phyloP scores from a whole-genome alignment of 2,113 vertebrate genomes.

The Hyperopisus bebe region DNA sequence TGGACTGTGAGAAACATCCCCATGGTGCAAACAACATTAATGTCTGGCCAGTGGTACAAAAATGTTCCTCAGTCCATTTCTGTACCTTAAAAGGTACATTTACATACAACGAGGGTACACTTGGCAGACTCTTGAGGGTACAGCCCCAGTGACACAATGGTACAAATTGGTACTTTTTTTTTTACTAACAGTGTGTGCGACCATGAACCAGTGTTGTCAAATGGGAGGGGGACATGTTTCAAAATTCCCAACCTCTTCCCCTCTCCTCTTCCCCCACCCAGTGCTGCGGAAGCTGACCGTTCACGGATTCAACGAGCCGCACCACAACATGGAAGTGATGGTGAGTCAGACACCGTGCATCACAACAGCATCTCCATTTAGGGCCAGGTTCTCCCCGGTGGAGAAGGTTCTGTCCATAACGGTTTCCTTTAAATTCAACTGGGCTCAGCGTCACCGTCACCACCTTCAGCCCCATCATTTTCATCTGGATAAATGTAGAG shows the following conservation, averaged over 20 bases:
- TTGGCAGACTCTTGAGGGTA: no score
- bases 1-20: neutral
- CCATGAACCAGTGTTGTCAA: no score
- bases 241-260: neutral
- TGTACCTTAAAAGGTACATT: neutral
- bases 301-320: slow-evolving; percentile 88
- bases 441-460: neutral
- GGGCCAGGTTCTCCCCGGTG: neutral
- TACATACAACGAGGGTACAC: no score
- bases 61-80: neutral
- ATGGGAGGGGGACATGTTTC: neutral
- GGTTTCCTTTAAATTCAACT: neutral
- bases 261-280: slow-evolving; percentile 39
- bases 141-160: no score
- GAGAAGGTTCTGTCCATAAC: neutral
- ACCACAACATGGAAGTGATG: slow-evolving; percentile 86
- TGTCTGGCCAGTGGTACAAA: neutral
- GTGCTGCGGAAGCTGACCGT: slow-evolving; percentile 93
- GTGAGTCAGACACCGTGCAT: slow-evolving; percentile 61
- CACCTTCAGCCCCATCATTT: neutral
- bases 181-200: no score
- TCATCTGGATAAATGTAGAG: neutral
- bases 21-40: neutral
- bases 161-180: no score
- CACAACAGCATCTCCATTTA: no score